phyloP scores from a whole-genome alignment of 2,888 invertebrate genomes.

The Seira sanloemensis region DNA sequence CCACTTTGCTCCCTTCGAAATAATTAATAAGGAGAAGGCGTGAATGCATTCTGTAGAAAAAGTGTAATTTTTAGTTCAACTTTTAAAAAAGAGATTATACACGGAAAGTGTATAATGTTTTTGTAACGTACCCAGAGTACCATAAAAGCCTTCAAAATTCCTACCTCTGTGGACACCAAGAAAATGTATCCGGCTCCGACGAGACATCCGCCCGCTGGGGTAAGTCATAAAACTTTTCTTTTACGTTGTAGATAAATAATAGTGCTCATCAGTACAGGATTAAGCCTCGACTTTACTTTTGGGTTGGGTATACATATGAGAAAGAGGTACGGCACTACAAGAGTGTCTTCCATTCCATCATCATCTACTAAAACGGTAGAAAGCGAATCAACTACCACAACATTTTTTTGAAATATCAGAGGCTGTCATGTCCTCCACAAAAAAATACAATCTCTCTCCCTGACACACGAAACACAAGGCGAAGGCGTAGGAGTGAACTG shows the following conservation, averaged over 20 bases:
- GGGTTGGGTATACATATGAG: not conserved
- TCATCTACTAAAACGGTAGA: not conserved
- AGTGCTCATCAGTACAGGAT: slow-evolving; percentile 20
- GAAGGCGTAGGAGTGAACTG: slow-evolving; percentile 45
- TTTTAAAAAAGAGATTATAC: slow-evolving; percentile 4
- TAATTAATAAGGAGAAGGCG: slow-evolving; percentile 45
- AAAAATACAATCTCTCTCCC: not conserved
- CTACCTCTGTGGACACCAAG: slow-evolving; percentile 64
- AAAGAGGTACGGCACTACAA: not conserved
- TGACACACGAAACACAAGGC: slow-evolving; percentile 14
- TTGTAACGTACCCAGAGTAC: slow-evolving; percentile 54
- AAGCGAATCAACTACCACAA: too few species aligned
- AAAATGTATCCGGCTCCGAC: slow-evolving; percentile 85
- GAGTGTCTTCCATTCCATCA: not conserved
- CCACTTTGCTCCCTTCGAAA: not conserved
- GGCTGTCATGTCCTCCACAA: not conserved
- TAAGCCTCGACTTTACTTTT: not conserved
- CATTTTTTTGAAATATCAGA: not conserved
- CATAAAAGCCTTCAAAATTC: slow-evolving; percentile 63
- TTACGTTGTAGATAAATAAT: slow-evolving; percentile 52
- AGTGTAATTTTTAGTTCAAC: slow-evolving; percentile 39
- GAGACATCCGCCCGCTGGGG: slow-evolving; percentile 86
- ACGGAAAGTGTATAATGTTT: slow-evolving; percentile 41
- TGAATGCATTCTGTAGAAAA: slow-evolving; percentile 57
- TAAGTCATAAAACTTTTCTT: slow-evolving; percentile 78